Evolutionary conservation across 1,140 invertebrate genomes (phyloP), one percentile per base, ranked within the genome.

Genomic region (Limonius californicus): DNA sequence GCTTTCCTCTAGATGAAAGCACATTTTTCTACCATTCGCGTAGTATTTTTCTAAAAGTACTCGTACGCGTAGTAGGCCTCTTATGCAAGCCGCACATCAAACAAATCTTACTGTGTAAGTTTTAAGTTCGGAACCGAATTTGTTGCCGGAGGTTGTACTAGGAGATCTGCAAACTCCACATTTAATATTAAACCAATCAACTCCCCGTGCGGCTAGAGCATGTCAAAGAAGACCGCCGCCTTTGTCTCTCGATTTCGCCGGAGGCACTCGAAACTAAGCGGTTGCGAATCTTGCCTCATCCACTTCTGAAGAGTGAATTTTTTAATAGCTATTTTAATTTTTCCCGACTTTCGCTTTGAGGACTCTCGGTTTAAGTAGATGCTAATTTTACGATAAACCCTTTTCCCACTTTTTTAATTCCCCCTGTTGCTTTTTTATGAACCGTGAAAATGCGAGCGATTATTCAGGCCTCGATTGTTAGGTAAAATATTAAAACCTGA

Each of bases 111-210:
- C 15, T 50, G 8, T 50, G 45, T 50, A 50, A 50, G 45, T 50
- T n/a, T n/a, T 50, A 19, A 19, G 45, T 19, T 50, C 19, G 16
- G 20, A 50, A 19, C 45, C 15, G 45, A 50, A 18, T 50, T 16
- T n/a, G 14, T 50, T 50, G 16, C 45, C 20, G 3, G 9, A 21
- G 45, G 45, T 50, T 21, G 19, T 11, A 50, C 6, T 4, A 18
- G 16, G 20, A 50, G 16, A 50, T 50, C 45, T 50, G 45, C 45
- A 50, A 19, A 50, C 45, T 50, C 45, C 45, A 50, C 19, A 50
- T 50, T 50, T 50, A 50, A 50, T 50, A 50, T 50, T 50, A 50
- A 50, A 50, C 45, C 45, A 50, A 50, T 50, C 45, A 50, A 50
- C 45, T 50, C 45, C 16, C 45, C 16, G 45, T 50, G 45, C 16